Base-by-base conservation (phyloP, 2,113 vertebrate genomes). In the Cyphomyrus plagiostoma region DNA sequence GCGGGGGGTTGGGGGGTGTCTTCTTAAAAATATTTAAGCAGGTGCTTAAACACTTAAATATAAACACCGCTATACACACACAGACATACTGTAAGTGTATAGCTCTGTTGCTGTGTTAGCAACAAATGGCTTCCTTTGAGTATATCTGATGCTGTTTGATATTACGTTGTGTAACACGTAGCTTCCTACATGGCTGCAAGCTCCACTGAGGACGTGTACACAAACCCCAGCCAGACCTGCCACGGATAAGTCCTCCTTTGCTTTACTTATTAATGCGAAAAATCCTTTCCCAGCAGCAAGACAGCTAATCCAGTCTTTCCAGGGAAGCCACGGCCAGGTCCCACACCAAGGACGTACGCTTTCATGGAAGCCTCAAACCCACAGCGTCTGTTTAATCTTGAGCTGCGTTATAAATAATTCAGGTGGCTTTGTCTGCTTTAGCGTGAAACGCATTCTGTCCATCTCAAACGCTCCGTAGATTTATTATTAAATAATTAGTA, bases 401-500 rank as follows among this genome's bases (percentile, higher is more conserved):
- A 96, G 94, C 95, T 95, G 93, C 93, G 90, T 93, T 92, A 94
- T 97, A 95, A 98, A 98, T 98, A 97, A 97, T 98, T 97, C 95
- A 98, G 96, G 94, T 84, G 70, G 92, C 95, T 94, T 93, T 94
- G 96, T 96, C 96, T 96, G 97, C 96, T 96, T 96, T 95, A 95
- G 96, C 96, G 96, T 96, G 96, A 96, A 96, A 95, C 95, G 94
- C 95, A 95, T 96, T 96, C 96, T 96, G 96, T 97, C 97, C 97
- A 95, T 95, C 95, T 95, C 86, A 46, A 96, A 95, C 94, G 96
- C 96, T 96, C 96, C 95, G 96, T 96, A 97, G 96, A 97, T 97
- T 97, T 97, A 98, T 98, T 98, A 97, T 98, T 98, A 97, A 98
- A 96, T 94, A 96, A 96, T 96, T 97, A 96, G 95, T 96, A 96